Base-by-base conservation (phyloP, 2,888 invertebrate species). In the Sinhomidia bicolor region DNA sequence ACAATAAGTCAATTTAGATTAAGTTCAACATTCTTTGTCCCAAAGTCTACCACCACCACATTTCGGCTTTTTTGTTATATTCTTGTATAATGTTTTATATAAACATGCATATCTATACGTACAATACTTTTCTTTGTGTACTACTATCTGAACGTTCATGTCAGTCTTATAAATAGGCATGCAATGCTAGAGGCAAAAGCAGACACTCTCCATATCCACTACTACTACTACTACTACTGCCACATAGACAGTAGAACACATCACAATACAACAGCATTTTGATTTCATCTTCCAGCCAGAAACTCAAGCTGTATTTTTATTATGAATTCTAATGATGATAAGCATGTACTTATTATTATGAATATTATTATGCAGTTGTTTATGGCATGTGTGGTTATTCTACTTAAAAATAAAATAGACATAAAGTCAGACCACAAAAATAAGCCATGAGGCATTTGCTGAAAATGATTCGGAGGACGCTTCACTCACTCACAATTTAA, bases 231-330 rank as follows among this genome's bases (percentile, higher is more conserved):
- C n/a, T n/a, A n/a, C n/a, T n/a, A n/a, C n/a, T n/a, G n/a, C n/a
- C n/a, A n/a, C 36, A 36, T 12, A n/a, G n/a, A n/a, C 20, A 41
- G 12, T 4, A 71, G 41, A 71, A 41, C 68, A 41, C 68, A 71
- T 36, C 32, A 65, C 65, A 32, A 65, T 32, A 71, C 68, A 71
- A 71, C 17, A 12, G 41, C n/a, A 36, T 71, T 71, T 71, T 44
- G 17, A 71, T 41, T 71, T 36, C 17, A 71, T 41, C 9, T 3
- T 41, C 68, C 20, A 65, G n/a, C 65, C n/a, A 65, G 65, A 65
- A 7, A 62, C 57, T n/a, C 14, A 32, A 36, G 29, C 5, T n/a
- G 32, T 65, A 26, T 29, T 68, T 41, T 23, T 71, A 1, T 3
- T n/a, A 68, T 68, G 36, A 68, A 71, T 71, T 41, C 41, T 12